phyloP scores from a whole-genome alignment of 2,888 invertebrate species.

The Apocheima hispidaria region DNA sequence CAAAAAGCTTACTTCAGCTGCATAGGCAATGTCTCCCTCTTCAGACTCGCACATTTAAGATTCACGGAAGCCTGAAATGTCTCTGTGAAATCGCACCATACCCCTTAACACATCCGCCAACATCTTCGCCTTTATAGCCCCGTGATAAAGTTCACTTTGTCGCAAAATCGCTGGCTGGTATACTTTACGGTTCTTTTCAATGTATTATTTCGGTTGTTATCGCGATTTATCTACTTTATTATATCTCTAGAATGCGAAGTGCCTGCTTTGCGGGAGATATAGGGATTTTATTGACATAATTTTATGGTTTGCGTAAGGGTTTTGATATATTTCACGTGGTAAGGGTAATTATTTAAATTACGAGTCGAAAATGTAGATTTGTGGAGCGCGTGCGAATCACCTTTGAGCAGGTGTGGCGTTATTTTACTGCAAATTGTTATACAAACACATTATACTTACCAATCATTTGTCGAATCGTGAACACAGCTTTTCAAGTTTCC shows the following conservation, averaged over 20 bases:
- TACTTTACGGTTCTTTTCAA: slow-evolving; percentile 54
- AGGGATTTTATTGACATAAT: slow-evolving; percentile 52
- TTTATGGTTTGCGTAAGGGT: slow-evolving; percentile 44
- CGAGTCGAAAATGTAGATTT: neutral
- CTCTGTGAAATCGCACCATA: slow-evolving; percentile 40
- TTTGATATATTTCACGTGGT: slow-evolving; percentile 26
- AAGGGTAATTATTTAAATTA: slow-evolving; percentile 25
- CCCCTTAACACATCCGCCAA: slow-evolving; percentile 20
- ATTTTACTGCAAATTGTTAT: neutral
- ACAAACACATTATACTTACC: neutral
- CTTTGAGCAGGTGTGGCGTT: neutral
- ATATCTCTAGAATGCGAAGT: slow-evolving; percentile 53
- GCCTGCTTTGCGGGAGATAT: slow-evolving; percentile 49
- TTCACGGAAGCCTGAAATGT: slow-evolving; percentile 44
- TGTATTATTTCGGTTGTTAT: slow-evolving; percentile 59
- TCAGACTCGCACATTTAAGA: slow-evolving; percentile 42
- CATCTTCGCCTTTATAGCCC: slow-evolving; percentile 33
- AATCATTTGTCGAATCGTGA: too few species aligned
- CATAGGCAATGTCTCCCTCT: slow-evolving; percentile 44
- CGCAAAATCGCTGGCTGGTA: slow-evolving; percentile 29
- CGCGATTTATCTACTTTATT: slow-evolving; percentile 55
- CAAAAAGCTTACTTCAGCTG: slow-evolving; percentile 42
- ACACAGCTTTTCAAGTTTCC: too few species aligned
- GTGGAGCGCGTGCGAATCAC: neutral
- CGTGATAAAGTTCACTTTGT: slow-evolving; percentile 40